phyloP scores from a whole-genome alignment of 2,113 vertebrate species.

The Halichoerus grypus region DNA sequence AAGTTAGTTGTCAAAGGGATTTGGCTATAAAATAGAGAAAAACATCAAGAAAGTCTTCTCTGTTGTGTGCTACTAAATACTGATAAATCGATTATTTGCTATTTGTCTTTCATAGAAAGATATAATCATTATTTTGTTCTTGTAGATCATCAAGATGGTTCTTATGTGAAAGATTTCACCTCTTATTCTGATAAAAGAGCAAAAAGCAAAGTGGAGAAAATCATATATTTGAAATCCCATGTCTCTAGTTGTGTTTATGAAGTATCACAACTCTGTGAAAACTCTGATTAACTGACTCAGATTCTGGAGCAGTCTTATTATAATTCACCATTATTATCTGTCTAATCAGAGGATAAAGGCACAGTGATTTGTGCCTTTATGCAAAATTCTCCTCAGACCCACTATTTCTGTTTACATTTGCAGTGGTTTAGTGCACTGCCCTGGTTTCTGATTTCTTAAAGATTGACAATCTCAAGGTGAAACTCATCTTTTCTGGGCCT shows the following conservation, averaged over 20 bases:
- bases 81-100: fast-evolving
- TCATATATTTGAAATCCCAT: background rate
- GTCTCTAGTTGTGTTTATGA: conserved; percentile 25
- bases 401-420: background rate
- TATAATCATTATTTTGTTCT: conserved; percentile 54
- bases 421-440: background rate
- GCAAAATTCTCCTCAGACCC: background rate
- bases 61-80: background rate
- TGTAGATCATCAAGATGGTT: background rate
- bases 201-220: background rate
- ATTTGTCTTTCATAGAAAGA: background rate
- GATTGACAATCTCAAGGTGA: background rate
- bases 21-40: conserved; percentile 52
- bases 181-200: conserved; percentile 39
- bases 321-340: conserved; percentile 61
- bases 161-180: background rate
- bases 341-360: conserved; percentile 57
- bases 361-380: background rate
- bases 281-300: background rate
- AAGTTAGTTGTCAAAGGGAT: background rate
- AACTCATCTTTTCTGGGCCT: background rate
- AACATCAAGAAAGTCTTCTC: background rate
- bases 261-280: background rate
- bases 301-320: background rate
- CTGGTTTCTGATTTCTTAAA: conserved; percentile 7